Conservation (phyloP, 2,797 vertebrate species). For the Xenopus petersii region DNA sequence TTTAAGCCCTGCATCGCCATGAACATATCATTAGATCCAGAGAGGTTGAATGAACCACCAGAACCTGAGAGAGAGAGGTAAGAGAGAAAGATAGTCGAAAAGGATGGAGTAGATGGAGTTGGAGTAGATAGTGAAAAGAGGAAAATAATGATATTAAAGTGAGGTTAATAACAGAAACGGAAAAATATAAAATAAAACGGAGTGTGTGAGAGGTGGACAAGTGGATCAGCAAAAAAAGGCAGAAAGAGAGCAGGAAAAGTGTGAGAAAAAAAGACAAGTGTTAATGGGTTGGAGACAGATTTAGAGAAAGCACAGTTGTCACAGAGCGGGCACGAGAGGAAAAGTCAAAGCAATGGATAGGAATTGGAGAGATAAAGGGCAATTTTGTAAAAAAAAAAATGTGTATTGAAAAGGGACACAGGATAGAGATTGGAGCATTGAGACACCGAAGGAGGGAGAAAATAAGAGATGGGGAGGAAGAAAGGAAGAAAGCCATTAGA, state of each 20-base stretch:
- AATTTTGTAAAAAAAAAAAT: not conserved
- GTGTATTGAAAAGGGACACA: not conserved
- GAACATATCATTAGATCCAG: constrained; percentile 87
- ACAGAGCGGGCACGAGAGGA: not conserved
- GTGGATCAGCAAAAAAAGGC: not conserved
- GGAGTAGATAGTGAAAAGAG: constrained; percentile 7
- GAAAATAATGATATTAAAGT: not conserved
- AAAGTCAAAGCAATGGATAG: not conserved
- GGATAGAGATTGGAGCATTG: not conserved
- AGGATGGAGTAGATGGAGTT: constrained; percentile 13
- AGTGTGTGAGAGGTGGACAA: too few relatives aligned
- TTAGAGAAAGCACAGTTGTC: not conserved
- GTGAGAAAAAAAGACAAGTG: not conserved
- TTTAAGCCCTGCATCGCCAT: constrained; percentile 85
- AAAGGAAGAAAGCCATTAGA: constrained; percentile 32
- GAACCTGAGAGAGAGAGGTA: constrained; percentile 67
- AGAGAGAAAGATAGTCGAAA: constrained; percentile 15
- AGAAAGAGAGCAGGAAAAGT: not conserved
- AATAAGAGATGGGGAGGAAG: constrained; percentile 16
- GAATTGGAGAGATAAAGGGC: not conserved
- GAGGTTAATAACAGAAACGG: not conserved
- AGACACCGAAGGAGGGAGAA: not conserved
- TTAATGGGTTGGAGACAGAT: not conserved
- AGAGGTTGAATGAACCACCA: constrained; percentile 84
- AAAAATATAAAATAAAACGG: too few relatives aligned